phyloP scores from a whole-genome alignment of 2,888 invertebrate species.

The Oscheius sp. region DNA sequence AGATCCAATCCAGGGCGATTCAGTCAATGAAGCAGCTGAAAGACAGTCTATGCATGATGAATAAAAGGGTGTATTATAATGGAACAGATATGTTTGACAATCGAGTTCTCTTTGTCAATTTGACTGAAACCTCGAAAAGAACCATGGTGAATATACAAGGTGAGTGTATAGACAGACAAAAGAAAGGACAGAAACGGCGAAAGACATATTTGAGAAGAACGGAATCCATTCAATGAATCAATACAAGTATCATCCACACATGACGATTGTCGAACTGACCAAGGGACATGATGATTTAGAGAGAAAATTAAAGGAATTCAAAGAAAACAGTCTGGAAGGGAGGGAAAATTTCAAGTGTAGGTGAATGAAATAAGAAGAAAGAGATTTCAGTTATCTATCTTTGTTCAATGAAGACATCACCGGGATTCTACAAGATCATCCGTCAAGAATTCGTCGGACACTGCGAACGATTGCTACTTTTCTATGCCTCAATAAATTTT shows the following conservation, averaged over 20 bases:
- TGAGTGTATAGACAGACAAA: not conserved
- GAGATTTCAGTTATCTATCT: conserved; percentile 1
- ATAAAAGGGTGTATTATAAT: not conserved
- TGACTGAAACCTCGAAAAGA: not conserved
- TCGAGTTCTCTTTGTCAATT: conserved; percentile 8
- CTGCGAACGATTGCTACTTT: not conserved
- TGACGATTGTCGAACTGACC: conserved; percentile 6
- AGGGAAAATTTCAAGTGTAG: not conserved
- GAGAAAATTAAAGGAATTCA: not conserved
- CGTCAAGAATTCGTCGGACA: not conserved
- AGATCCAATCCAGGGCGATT: not conserved
- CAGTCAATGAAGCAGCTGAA: not conserved
- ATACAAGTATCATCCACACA: conserved; percentile 5
- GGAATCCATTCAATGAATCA: conserved; percentile 10
- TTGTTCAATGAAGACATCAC: not conserved
- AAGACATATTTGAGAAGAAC: not conserved
- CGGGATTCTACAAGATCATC: not conserved
- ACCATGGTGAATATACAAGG: not conserved
- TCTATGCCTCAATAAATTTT: too few species aligned
- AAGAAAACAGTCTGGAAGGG: not conserved
- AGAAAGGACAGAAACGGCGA: not conserved
- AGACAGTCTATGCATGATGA: not conserved
- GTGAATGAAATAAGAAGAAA: not conserved
- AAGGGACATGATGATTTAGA: not conserved
- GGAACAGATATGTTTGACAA: conserved; percentile 5